Conservation (phyloP, 2,797 vertebrate species). For the Crocodylus rhombifer region DNA sequence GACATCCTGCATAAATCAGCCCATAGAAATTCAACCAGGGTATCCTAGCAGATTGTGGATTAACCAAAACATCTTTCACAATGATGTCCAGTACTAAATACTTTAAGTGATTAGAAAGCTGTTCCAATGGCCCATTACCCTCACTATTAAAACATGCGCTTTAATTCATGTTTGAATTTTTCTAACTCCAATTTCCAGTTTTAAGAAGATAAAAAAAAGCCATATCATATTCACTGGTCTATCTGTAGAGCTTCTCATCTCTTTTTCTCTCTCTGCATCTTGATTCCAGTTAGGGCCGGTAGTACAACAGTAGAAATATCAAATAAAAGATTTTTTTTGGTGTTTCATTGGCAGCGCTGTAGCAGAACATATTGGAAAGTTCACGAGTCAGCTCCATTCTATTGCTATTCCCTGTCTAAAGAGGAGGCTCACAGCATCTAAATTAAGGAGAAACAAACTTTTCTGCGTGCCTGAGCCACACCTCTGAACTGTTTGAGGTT, state of each 20-base stretch:
- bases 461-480: not conserved
- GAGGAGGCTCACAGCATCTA: not conserved
- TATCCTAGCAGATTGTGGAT: conserved; percentile 34
- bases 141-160: conserved; percentile 54
- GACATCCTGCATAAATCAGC: conserved; percentile 37
- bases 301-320: conserved; percentile 34
- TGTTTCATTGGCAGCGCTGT: conserved; percentile 19
- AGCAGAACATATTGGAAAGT: conserved; percentile 27
- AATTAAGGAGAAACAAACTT: conserved; percentile 26
- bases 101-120: conserved; percentile 35
- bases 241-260: not conserved
- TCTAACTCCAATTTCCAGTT: conserved; percentile 15
- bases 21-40: conserved; percentile 60
- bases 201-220: not conserved
- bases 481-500: conserved; percentile 50
- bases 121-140: conserved; percentile 63
- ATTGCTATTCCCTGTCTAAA: conserved; percentile 13
- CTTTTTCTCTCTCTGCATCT: conserved; percentile 38
- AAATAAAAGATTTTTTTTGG: conserved; percentile 37
- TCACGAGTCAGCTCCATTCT: conserved; percentile 7
- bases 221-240: too few relatives aligned
- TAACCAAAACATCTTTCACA: conserved; percentile 51
- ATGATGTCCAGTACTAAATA: conserved; percentile 45
- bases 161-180: conserved; percentile 59
- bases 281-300: conserved; percentile 43